These are phyloP conservation scores for Cephus sareptanus DNA, from an alignment of 2,888 invertebrate species.

Conservation along the genomic window DNA sequence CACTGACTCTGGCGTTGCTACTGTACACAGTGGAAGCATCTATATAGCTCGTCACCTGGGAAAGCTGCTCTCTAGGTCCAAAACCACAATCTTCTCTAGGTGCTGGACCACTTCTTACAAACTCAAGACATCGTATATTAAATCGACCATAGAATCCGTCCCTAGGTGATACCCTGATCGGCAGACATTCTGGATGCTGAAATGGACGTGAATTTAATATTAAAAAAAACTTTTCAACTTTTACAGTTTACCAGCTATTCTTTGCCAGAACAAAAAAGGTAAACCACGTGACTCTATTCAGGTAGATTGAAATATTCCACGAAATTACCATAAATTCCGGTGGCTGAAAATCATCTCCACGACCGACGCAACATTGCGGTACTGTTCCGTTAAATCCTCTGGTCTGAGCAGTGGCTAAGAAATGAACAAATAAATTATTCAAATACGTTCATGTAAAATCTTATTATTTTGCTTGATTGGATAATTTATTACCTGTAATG, in stretches of 20 bases:
- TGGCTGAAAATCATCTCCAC: slow-evolving; percentile 72
- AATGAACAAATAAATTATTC: neutral
- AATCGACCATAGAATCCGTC: slow-evolving; percentile 80
- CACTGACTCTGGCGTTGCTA: slow-evolving; percentile 76
- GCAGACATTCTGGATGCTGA: slow-evolving; percentile 87
- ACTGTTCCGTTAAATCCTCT: slow-evolving; percentile 82
- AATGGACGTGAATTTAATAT: slow-evolving; percentile 23
- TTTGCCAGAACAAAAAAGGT: neutral
- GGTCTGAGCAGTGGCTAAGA: slow-evolving; percentile 76
- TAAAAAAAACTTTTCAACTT: neutral
- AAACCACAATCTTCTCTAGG: slow-evolving; percentile 83
- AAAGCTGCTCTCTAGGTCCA: slow-evolving; percentile 87
- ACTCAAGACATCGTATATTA: slow-evolving; percentile 83
- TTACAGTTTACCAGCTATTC: neutral
- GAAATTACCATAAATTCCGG: slow-evolving; percentile 72
- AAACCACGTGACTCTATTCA: neutral
- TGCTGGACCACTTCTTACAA: slow-evolving; percentile 84
- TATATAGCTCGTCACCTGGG: slow-evolving; percentile 84
- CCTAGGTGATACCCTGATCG: slow-evolving; percentile 78
- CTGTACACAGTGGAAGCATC: slow-evolving; percentile 88
- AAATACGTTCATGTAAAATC: no score
- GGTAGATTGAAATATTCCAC: neutral
- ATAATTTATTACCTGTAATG: slow-evolving; percentile 69
- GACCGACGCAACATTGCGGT: slow-evolving; percentile 79
- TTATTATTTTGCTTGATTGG: slow-evolving; percentile 1